Evolutionary conservation across 1,140 invertebrate genomes (phyloP).

Genomic region (Drosophila punjabiensis): DNA sequence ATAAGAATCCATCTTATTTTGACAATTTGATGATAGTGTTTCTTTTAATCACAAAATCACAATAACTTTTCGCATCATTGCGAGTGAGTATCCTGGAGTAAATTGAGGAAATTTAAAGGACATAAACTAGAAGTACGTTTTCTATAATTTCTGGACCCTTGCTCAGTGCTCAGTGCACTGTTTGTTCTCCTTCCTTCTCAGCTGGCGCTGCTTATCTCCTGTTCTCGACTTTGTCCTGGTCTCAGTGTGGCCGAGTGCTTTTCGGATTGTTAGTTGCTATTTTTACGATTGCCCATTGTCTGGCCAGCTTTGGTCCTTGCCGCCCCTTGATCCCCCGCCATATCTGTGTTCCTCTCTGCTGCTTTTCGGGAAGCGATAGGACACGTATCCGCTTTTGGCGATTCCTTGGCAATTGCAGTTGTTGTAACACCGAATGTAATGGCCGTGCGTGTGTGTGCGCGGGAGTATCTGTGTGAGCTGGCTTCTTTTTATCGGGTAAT

Average conservation of each 20-base stretch:
- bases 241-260: slow-evolving; percentile 54
- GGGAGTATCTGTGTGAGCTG: slow-evolving; percentile 33
- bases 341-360: slow-evolving; percentile 44
- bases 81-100: background rate
- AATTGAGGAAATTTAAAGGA: background rate
- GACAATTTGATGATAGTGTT: background rate
- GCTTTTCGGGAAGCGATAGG: slow-evolving; percentile 66
- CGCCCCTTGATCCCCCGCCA: background rate
- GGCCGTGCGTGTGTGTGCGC: slow-evolving; percentile 32
- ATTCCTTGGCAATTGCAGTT: slow-evolving; percentile 77
- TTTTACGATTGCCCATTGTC: slow-evolving; percentile 81
- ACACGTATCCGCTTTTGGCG: slow-evolving; percentile 77
- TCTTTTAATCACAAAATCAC: no score
- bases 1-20: background rate
- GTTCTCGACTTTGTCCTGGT: slow-evolving; percentile 45
- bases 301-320: slow-evolving; percentile 64
- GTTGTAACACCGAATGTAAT: slow-evolving; percentile 24
- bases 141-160: slow-evolving; percentile 16
- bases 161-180: slow-evolving; percentile 20
- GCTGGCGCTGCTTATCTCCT: slow-evolving; percentile 37
- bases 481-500: slow-evolving; percentile 70
- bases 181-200: slow-evolving; percentile 10
- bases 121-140: background rate
- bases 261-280: slow-evolving; percentile 71
- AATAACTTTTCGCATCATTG: background rate